Percentiles rank a stretch among this genome's conserved stretches.
Evolutionary conservation across 1,140 invertebrate species (phyloP).

Genomic region (Odontomachus brunneus): DNA sequence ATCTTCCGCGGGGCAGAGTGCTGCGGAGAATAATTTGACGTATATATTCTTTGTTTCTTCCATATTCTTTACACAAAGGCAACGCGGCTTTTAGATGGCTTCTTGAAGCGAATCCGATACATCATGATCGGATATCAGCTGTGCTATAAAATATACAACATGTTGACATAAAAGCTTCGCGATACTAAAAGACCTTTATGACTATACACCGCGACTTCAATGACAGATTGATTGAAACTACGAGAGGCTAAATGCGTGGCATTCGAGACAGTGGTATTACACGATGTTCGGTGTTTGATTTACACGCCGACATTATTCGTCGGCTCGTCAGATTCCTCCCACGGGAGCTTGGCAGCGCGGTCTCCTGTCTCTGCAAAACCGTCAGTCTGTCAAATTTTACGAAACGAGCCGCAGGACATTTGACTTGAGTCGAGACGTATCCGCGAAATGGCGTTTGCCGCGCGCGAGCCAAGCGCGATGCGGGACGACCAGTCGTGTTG

Average conservation of each 20-base stretch:
- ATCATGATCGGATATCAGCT: background rate
- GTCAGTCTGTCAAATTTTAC: constrained; percentile 3
- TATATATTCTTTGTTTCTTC: background rate
- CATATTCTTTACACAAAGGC: background rate
- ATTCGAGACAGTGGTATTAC: background rate
- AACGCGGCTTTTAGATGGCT: background rate
- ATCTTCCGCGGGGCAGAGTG: too few species aligned
- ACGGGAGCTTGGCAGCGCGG: background rate
- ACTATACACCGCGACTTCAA: background rate
- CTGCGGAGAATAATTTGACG: too few species aligned
- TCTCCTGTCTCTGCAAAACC: background rate
- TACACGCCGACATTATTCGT: background rate
- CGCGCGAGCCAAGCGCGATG: constrained; percentile 33
- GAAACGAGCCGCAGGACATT: constrained; percentile 5
- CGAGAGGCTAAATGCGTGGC: background rate
- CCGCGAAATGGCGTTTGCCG: constrained; percentile 4
- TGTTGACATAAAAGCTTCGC: constrained; percentile 10
- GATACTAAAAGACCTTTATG: background rate
- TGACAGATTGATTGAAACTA: constrained; percentile 11
- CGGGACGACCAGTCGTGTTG: constrained; percentile 22
- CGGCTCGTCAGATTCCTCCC: constrained; percentile 7
- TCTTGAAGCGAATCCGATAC: constrained; percentile 8
- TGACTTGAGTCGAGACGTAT: background rate
- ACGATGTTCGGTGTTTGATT: background rate
- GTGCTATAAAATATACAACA: background rate